Base-by-base conservation (phyloP, 2,113 vertebrate genomes). In the Phyllostomus discolor region DNA sequence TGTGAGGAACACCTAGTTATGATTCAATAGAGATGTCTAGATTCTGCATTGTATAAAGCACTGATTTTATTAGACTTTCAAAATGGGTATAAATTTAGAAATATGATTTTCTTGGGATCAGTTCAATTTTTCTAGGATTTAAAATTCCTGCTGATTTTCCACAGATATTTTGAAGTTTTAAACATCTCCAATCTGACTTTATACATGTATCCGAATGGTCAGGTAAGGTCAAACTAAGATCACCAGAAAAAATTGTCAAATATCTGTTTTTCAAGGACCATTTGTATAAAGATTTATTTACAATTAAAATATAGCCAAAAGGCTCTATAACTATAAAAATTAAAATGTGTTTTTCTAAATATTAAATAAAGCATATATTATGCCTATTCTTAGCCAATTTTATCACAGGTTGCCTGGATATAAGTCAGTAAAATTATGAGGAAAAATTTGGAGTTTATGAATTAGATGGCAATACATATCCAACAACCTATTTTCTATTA, bases 251-350 rank as follows among this genome's bases (percentile, higher is more conserved):
- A 3, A 2, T 41, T 57, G 26, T 94, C 4, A 79, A 28, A 76
- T 70, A 64, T 69, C 28, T 75, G 0, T 85, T 69, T 57, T 86
- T 91, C 16, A 80, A 80, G 7, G 14, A 20, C 10, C 31, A 46
- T n/a, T 86, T 10, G 8, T n/a, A 82, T 67, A 78, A 83, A 84
- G 54, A 9, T 69, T 48, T 50, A 57, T 86, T 66, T 91, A 93
- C 4, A 96, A 95, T 78, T 59, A 93, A 93, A 86, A 93, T 81
- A 33, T 89, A 72, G 46, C 14, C 12, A 70, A 69, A 69, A 93
- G 20, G 3, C 20, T 86, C 12, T 72, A 17, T 41, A 73, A 62
- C 16, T 89, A 1, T 79, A 83, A 91, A 70, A 82, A 57, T 50
- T 4, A 88, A 83, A 91, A 70, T 16, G 10, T 33, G 7, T 64